Conservation (phyloP, 2,888 invertebrate genomes). For the Drosophila cognata region DNA sequence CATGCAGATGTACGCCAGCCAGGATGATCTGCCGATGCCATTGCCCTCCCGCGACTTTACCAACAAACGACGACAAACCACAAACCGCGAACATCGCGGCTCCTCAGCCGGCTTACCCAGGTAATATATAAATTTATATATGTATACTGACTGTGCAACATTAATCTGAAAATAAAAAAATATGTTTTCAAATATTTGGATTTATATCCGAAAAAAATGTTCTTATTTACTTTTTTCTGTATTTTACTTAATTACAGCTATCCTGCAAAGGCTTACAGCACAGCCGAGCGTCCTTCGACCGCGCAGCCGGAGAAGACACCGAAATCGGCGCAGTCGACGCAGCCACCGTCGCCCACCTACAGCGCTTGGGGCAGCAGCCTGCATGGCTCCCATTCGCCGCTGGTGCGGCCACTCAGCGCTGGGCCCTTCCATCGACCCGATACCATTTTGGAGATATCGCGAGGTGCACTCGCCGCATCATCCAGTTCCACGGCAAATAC, state of each 20-base stretch:
- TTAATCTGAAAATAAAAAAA: neutral
- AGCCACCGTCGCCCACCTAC: conserved; percentile 85
- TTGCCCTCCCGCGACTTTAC: conserved; percentile 81
- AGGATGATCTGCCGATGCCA: conserved; percentile 83
- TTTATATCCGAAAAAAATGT: too few species aligned
- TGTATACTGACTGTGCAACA: neutral
- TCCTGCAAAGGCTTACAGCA: conserved; percentile 67
- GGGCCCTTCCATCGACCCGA: conserved; percentile 87
- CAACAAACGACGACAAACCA: conserved; percentile 73
- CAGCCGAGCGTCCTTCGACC: conserved; percentile 82
- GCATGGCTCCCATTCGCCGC: conserved; percentile 86
- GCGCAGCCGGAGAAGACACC: conserved; percentile 83
- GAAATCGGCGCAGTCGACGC: conserved; percentile 82
- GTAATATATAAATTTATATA: conserved; percentile 47
- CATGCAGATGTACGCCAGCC: conserved; percentile 84
- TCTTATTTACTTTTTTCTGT: neutral
- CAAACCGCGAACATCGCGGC: conserved; percentile 83
- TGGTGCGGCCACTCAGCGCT: conserved; percentile 88
- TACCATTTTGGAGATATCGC: conserved; percentile 76
- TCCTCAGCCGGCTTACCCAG: conserved; percentile 84
- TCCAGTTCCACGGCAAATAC: conserved; percentile 57
- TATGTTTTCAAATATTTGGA: neutral
- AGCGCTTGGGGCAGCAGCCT: conserved; percentile 86
- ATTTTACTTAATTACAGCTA: conserved; percentile 47
- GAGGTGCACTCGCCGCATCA: conserved; percentile 7